These are phyloP conservation scores for Gastrophryne carolinensis DNA, from an alignment of 2,797 vertebrate genomes.

Conservation along the genomic window DNA sequence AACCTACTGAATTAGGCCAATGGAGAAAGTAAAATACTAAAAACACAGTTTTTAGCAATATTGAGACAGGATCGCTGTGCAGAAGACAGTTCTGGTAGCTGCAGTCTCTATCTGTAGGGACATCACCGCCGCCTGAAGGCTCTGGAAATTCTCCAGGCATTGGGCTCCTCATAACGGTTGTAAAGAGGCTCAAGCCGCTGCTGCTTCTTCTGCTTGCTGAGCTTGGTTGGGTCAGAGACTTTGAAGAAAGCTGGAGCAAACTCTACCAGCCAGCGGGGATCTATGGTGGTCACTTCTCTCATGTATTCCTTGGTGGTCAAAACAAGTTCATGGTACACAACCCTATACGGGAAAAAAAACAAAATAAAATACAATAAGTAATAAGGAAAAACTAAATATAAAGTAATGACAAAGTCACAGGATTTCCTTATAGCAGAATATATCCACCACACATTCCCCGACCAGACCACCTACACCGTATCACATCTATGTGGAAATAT, in stretches of 20 bases:
- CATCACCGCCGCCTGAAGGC: slow-evolving; percentile 88
- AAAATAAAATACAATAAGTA: neutral
- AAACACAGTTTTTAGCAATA: no score
- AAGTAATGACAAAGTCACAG: no score
- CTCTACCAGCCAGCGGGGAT: slow-evolving; percentile 96
- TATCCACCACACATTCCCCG: no score
- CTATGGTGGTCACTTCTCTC: slow-evolving; percentile 97
- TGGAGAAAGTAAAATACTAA: no score
- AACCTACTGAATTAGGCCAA: no score
- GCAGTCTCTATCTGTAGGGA: neutral
- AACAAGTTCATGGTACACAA: slow-evolving; percentile 96
- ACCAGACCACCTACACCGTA: no score
- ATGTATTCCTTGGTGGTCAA: slow-evolving; percentile 98
- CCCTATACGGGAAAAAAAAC: slow-evolving; percentile 69
- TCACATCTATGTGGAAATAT: no score
- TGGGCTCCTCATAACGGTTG: slow-evolving; percentile 97
- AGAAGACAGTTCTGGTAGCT: no score
- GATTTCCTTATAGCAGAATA: no score
- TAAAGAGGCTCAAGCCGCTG: slow-evolving; percentile 93
- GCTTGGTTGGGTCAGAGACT: slow-evolving; percentile 94
- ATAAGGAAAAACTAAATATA: neutral
- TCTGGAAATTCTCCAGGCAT: slow-evolving; percentile 95
- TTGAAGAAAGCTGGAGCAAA: slow-evolving; percentile 97
- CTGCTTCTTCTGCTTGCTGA: slow-evolving; percentile 99
- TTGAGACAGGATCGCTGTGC: no score